Percentiles rank a stretch among this genome's conserved stretches.
Conservation (phyloP, 2,888 invertebrate genomes). For the Rotaria sp. region DNA sequence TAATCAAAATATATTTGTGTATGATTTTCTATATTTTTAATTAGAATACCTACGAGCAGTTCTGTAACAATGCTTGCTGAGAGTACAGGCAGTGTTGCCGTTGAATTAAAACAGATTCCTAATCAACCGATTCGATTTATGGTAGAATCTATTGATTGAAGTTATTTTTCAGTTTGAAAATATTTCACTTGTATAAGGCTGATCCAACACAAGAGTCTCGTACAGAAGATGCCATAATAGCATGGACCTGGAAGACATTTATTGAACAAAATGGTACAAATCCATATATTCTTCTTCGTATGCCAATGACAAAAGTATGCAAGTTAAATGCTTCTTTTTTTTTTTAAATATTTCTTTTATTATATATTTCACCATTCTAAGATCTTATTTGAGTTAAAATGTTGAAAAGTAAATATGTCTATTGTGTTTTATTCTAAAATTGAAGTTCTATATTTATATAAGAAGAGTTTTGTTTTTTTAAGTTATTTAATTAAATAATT, state of each 20-base stretch:
- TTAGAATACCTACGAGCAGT: not conserved
- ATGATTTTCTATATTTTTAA: not conserved
- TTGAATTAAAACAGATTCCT: slow-evolving; percentile 45
- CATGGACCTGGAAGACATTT: slow-evolving; percentile 41
- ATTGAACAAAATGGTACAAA: slow-evolving; percentile 42
- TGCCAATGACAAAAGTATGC: slow-evolving; percentile 49
- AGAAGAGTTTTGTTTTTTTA: slow-evolving; percentile 25
- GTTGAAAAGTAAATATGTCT: too few species aligned
- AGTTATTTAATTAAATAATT: not conserved
- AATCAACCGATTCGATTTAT: slow-evolving; percentile 46
- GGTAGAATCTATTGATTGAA: slow-evolving; percentile 40
- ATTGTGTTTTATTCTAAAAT: too few species aligned
- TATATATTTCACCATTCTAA: too few species aligned
- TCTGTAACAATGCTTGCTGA: not conserved
- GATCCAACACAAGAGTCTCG: not conserved
- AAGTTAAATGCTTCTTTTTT: too few species aligned
- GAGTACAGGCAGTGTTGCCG: slow-evolving; percentile 43
- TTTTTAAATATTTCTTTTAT: too few species aligned
- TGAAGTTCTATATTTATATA: not conserved
- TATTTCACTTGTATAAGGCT: slow-evolving; percentile 42
- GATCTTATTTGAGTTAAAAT: too few species aligned
- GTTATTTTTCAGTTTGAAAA: not conserved
- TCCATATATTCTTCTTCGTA: slow-evolving; percentile 46
- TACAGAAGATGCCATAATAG: slow-evolving; percentile 12
- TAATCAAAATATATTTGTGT: too few species aligned